A percentile compares a stretch with the other conserved stretches of the same genome.
phyloP scores from a whole-genome alignment of 1,140 invertebrate genomes.

The Acromyrmex echinatior region DNA sequence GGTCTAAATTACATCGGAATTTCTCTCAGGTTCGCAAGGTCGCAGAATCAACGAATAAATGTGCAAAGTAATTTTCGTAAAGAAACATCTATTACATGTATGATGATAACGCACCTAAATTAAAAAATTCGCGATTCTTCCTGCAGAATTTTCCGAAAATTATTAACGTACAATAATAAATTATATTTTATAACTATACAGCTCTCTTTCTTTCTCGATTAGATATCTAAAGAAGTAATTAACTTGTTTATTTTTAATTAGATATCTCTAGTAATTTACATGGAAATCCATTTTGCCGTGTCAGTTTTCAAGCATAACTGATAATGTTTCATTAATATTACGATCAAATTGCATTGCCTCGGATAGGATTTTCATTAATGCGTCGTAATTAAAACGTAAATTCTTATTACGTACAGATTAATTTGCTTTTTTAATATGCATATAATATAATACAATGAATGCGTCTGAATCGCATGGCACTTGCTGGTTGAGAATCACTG shows the following conservation, averaged over 20 bases:
- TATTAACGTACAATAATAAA: neutral
- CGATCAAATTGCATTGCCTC: neutral
- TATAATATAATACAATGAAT: neutral
- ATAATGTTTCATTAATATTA: neutral
- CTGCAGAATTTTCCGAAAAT: neutral
- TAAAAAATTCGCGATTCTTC: neutral
- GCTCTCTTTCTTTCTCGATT: too few species aligned
- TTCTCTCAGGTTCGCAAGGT: slow-evolving; percentile 38
- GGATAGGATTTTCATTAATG: neutral
- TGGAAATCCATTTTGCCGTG: neutral
- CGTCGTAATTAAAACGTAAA: slow-evolving; percentile 3
- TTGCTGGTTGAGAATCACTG: slow-evolving; percentile 70
- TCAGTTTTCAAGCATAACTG: neutral
- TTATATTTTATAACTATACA: neutral
- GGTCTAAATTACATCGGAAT: slow-evolving; percentile 70
- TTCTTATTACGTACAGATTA: neutral
- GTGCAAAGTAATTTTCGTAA: slow-evolving; percentile 34
- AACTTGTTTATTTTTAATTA: neutral
- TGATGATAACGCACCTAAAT: neutral
- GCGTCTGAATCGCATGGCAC: neutral
- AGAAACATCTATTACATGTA: neutral
- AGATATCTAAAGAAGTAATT: too few species aligned
- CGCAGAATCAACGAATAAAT: slow-evolving; percentile 37
- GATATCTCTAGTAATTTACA: neutral
- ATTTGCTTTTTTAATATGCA: neutral